A percentile compares a stretch with the other conserved stretches of the same genome.
phyloP scores from a whole-genome alignment of 1,140 invertebrate species.

The Thaumatotibia leucotreta region DNA sequence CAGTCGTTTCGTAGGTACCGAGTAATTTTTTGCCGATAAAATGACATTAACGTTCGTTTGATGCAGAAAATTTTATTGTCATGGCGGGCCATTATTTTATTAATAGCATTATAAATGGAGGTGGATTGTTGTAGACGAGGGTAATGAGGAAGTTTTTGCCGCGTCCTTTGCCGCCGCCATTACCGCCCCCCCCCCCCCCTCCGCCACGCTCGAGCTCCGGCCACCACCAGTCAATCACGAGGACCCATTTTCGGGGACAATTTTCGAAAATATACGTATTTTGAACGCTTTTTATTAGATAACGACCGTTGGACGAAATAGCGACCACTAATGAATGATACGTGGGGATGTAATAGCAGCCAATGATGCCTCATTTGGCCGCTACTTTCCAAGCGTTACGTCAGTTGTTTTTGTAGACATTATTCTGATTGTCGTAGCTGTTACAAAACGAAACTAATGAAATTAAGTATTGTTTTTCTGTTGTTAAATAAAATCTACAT shows the following conservation, averaged over 20 bases:
- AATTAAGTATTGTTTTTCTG: neutral
- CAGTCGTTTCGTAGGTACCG: constrained; percentile 1
- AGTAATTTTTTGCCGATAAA: constrained; percentile 50
- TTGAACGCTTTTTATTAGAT: constrained; percentile 28
- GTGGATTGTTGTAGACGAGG: constrained; percentile 47
- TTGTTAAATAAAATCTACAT: too few species aligned
- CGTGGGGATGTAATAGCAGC: constrained; percentile 16
- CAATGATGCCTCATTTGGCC: constrained; percentile 13
- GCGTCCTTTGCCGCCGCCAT: constrained; percentile 38
- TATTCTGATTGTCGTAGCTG: neutral
- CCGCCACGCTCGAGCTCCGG: constrained; percentile 14
- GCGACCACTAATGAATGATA: constrained; percentile 20
- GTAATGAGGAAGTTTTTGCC: constrained; percentile 57
- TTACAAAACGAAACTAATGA: neutral
- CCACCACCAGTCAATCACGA: constrained; percentile 18
- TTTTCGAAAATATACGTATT: constrained; percentile 25
- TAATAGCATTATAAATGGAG: constrained; percentile 70
- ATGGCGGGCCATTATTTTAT: constrained; percentile 54
- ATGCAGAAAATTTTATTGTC: constrained; percentile 51
- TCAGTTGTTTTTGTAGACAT: neutral
- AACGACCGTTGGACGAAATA: constrained; percentile 20
- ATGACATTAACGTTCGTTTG: constrained; percentile 59
- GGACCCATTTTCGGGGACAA: constrained; percentile 24
- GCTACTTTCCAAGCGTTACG: constrained; percentile 8
- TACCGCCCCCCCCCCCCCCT: constrained; percentile 2